phyloP scores from a whole-genome alignment of 2,113 vertebrate genomes.

The mouse (Mus musculus) region DNA sequence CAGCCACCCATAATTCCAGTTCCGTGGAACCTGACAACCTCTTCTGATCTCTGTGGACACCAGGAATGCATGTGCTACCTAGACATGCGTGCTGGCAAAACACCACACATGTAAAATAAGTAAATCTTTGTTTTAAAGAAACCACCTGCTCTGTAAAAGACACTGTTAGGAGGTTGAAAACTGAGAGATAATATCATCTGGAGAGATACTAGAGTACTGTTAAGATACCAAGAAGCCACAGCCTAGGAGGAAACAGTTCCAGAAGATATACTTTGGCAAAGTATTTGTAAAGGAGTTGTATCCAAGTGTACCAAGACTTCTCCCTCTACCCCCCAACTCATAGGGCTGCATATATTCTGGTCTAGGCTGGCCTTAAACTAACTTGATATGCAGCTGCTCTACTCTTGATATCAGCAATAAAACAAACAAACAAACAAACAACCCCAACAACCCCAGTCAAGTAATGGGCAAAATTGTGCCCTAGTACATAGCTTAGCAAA shows the following conservation, averaged over 20 bases:
- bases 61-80: not conserved
- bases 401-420: not conserved
- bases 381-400: not conserved
- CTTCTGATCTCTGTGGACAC: not conserved
- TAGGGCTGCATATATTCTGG: not conserved
- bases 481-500: not conserved
- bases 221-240: not conserved
- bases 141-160: not conserved
- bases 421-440: not conserved
- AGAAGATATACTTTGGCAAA: slow-evolving; percentile 9
- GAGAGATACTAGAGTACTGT: not conserved
- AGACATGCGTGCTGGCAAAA: not conserved
- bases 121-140: not conserved
- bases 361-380: not conserved
- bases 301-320: not conserved
- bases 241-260: not conserved
- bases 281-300: not conserved
- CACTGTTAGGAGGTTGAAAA: not conserved
- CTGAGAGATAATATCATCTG: not conserved
- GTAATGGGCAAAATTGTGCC: not conserved
- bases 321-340: too few species aligned
- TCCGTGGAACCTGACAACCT: not conserved
- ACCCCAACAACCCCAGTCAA: not conserved
- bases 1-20: not conserved
- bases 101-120: not conserved